Conservation (phyloP, 2,888 invertebrate genomes). For the Hermodice carunculata region DNA sequence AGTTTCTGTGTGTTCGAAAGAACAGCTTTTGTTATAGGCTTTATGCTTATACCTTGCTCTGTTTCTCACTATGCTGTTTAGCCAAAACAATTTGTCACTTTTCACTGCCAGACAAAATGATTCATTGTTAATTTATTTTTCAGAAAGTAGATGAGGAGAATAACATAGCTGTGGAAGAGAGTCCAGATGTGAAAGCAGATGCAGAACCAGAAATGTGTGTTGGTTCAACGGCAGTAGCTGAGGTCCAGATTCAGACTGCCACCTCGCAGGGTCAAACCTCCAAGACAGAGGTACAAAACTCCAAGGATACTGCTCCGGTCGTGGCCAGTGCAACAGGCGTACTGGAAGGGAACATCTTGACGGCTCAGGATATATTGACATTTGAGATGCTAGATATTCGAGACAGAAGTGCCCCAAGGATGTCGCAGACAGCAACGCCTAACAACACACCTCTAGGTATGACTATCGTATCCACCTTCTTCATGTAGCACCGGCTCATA, state of each 20-base stretch:
- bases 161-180: too few relatives aligned
- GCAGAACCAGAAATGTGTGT: neutral
- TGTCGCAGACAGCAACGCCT: conserved; percentile 62
- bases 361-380: conserved; percentile 40
- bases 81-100: too few relatives aligned
- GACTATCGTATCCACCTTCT: too few relatives aligned
- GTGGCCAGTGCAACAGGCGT: neutral
- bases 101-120: too few relatives aligned
- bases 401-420: conserved; percentile 36
- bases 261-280: neutral
- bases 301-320: neutral
- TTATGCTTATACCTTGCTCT: too few relatives aligned
- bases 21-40: too few relatives aligned
- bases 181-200: neutral
- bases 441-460: conserved; percentile 64
- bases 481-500: too few relatives aligned
- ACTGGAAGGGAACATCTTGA: conserved; percentile 7
- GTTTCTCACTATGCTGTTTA: too few relatives aligned
- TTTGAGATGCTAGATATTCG: conserved; percentile 45
- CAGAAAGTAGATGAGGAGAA: too few relatives aligned
- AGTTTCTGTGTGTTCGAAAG: too few relatives aligned
- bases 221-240: neutral
- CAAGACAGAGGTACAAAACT: too few relatives aligned
- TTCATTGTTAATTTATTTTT: too few relatives aligned
- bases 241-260: neutral